These are phyloP conservation scores for Xenopus tropicalis DNA, from an alignment of 2,113 vertebrate genomes.

Conservation along the genomic window UCB_Xtro_10.0 CM004450.2:101116001-101116500, in stretches of 20 bases:
- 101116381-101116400: conserved; percentile 14
- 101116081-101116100: conserved; percentile 3
- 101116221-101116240: conserved; percentile 5
- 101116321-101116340: conserved; percentile 33
- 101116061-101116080: conserved; percentile 5
- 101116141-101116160: conserved; percentile 31
- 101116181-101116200: conserved; percentile 31
- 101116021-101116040: background rate
- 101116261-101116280: conserved; percentile 10
- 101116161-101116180: conserved; percentile 26
- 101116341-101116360: conserved; percentile 1
- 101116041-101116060: background rate
- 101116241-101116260: background rate
- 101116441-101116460: background rate
- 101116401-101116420: conserved; percentile 29
- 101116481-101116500: conserved; percentile 3
- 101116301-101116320: conserved; percentile 29
- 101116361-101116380: conserved; percentile 37
- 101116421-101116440: conserved; percentile 4
- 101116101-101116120: background rate
- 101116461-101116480: conserved; percentile 1
- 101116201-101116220: conserved; percentile 9
- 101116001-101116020: conserved; percentile 4
- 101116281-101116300: conserved; percentile 17
- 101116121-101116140: conserved; percentile 11